Evolutionary conservation across 2,113 vertebrate genomes (phyloP), one percentile per base, ranked within the genome.

Genomic region (Chloropsis cyanopogon): DNA sequence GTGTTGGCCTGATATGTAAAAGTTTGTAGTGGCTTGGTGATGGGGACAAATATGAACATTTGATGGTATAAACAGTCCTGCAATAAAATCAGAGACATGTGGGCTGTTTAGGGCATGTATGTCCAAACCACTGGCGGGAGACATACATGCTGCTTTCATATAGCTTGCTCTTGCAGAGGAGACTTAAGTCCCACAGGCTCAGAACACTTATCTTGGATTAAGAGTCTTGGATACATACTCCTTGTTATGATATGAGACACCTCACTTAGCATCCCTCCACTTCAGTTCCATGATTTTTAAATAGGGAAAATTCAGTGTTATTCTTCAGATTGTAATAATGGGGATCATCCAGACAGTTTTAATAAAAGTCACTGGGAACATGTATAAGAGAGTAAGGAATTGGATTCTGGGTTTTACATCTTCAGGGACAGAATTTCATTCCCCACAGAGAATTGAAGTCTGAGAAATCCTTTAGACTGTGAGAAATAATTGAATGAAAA

Each of bases 401-500:
- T 88, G 37, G 13, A 33, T 61, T 57, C 37, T 20, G 18, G 46
- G 57, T 35, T 89, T 89, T 79, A 79, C 25, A 22, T 87, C 41
- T 73, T 82, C 29, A 82, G 37, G 37, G 54, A 61, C 41, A 84
- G 22, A 14, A 72, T 87, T 87, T 91, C 16, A 31, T 63, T 90
- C 35, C 26, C 19, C 44, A 71, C 44, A n/a, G 68, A 80, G 50
- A 71, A 70, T 0, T 42, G 44, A 86, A 90, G 44, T 68, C 68
- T 78, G 80, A 86, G 76, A 86, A 92, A 76, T 88, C n/a, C 39
- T 78, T 73, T 59, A 59, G 59, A 56, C 35, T 66, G 72, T 68
- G 54, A 89, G 71, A 95, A 95, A 54, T 80, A 93, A 52, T 8
- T 46, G 66, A 73, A 90, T 42, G 71, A 77, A 95, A 92, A 89